Conservation (phyloP, 2,888 invertebrate species). For the Lottia gigantea region DNA sequence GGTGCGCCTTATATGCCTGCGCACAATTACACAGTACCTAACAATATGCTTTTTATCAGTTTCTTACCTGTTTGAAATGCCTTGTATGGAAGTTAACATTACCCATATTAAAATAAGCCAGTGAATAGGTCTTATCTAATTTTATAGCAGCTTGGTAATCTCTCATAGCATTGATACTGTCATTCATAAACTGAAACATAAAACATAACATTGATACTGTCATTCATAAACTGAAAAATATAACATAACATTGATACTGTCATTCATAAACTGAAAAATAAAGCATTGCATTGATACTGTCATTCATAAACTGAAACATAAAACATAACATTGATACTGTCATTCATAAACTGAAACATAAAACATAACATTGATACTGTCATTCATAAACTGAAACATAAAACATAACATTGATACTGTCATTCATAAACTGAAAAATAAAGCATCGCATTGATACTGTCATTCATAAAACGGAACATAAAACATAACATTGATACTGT, state of each 20-base stretch:
- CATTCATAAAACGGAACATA: too few species aligned
- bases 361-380: constrained; percentile 63
- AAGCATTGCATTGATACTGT: constrained; percentile 63
- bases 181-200: constrained; percentile 63
- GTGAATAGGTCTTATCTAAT: constrained; percentile 61
- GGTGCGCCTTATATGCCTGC: too few species aligned
- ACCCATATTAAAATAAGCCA: constrained; percentile 68
- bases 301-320: constrained; percentile 63
- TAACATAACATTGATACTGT: constrained; percentile 57
- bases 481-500: constrained; percentile 63
- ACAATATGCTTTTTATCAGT: neutral
- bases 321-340: constrained; percentile 10
- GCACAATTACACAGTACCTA: too few species aligned
- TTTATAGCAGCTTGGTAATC: constrained; percentile 66
- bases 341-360: too few species aligned
- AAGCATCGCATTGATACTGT: constrained; percentile 9
- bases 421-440: constrained; percentile 63
- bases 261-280: too few species aligned
- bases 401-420: constrained; percentile 63
- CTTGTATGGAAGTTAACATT: constrained; percentile 66
- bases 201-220: constrained; percentile 5
- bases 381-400: constrained; percentile 41
- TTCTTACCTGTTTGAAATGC: constrained; percentile 63
- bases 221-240: too few species aligned
- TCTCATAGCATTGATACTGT: constrained; percentile 64